These are phyloP conservation scores for Andricus grossulariae DNA, from an alignment of 1,140 invertebrate species.

Conservation along the genomic window DNA sequence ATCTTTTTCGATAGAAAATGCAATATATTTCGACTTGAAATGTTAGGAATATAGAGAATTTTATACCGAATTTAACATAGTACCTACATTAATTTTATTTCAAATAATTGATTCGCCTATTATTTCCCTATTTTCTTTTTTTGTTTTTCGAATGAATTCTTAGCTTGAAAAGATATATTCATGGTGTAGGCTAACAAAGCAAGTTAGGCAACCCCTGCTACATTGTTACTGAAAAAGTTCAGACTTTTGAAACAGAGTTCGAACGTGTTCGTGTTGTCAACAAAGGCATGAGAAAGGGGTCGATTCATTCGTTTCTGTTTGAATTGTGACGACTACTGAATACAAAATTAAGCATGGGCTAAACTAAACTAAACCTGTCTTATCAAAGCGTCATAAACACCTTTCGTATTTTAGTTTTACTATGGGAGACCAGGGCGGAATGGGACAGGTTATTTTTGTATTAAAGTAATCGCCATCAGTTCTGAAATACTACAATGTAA, in stretches of 20 bases:
- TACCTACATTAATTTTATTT: too few relatives aligned
- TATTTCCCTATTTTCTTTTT: neutral
- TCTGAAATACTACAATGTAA: too few relatives aligned
- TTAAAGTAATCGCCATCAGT: too few relatives aligned
- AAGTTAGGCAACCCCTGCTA: slow-evolving; percentile 42
- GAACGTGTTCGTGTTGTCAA: slow-evolving; percentile 71
- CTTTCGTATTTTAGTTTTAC: slow-evolving; percentile 36
- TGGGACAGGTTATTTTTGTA: too few relatives aligned
- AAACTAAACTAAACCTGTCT: slow-evolving; percentile 31
- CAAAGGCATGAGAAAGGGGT: slow-evolving; percentile 44
- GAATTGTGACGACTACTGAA: slow-evolving; percentile 69
- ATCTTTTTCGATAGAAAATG: too few relatives aligned
- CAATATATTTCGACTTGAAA: too few relatives aligned
- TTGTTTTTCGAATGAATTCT: slow-evolving; percentile 32
- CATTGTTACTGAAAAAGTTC: slow-evolving; percentile 59
- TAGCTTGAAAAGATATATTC: slow-evolving; percentile 44
- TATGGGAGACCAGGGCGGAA: neutral
- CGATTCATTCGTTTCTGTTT: slow-evolving; percentile 64
- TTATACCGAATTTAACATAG: too few relatives aligned
- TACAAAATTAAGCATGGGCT: slow-evolving; percentile 60
- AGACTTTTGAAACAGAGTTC: slow-evolving; percentile 45
- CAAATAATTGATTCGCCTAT: too few relatives aligned
- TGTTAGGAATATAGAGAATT: too few relatives aligned
- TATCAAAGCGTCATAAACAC: slow-evolving; percentile 57
- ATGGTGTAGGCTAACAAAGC: slow-evolving; percentile 38